Percentiles rank a stretch among this genome's conserved stretches.
Evolutionary conservation across 1,140 invertebrate species (phyloP).

Genomic region (Mycetomoellerius zeteki): DNA sequence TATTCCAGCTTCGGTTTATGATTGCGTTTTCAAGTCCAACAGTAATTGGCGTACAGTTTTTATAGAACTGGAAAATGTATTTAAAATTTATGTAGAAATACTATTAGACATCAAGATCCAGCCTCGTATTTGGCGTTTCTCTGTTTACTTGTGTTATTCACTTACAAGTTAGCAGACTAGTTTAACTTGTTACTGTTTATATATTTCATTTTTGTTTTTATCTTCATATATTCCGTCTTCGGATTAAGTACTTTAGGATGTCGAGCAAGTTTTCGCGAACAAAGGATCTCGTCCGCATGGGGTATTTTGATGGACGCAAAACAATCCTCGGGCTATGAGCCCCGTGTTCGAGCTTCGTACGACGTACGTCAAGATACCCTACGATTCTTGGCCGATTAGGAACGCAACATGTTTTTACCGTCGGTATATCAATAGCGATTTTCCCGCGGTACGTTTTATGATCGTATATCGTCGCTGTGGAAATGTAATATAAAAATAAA

Average conservation of each 20-base stretch:
- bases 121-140: no score
- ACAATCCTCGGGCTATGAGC: neutral
- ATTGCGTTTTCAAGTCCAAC: no score
- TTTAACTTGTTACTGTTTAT: no score
- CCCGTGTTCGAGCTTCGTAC: neutral
- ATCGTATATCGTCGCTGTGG: conserved; percentile 73
- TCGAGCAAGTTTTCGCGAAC: conserved; percentile 36
- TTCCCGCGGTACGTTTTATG: conserved; percentile 68
- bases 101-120: no score
- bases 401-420: conserved; percentile 54
- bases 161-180: no score
- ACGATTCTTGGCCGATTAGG: conserved; percentile 31
- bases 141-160: no score
- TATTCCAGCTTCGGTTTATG: no score
- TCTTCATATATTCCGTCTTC: conserved; percentile 33
- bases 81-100: no score
- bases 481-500: conserved; percentile 75
- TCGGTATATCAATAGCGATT: conserved; percentile 65
- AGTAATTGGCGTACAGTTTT: no score
- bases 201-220: no score
- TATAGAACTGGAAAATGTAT: no score
- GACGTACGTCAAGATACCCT: conserved; percentile 16
- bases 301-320: conserved; percentile 23
- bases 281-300: conserved; percentile 10
- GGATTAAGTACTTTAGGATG: conserved; percentile 37